Evolutionary conservation across 2,113 vertebrate species (phyloP).

Genomic region (Dasyornis broadbenti): DNA sequence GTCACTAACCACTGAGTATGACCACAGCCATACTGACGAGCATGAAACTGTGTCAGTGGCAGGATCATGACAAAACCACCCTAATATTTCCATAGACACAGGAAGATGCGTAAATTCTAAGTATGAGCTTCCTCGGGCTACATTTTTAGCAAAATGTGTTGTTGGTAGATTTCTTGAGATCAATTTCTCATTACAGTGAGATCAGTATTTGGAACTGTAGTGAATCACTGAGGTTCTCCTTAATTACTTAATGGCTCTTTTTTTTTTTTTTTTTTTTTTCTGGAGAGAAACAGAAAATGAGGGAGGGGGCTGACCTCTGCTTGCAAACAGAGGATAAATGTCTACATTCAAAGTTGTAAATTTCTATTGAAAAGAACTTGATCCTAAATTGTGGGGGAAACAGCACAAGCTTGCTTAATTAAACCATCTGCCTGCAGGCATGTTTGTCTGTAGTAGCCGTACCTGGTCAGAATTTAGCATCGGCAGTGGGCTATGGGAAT

Average conservation of each 20-base stretch:
- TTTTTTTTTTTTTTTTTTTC: not conserved
- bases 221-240: not conserved
- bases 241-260: not conserved
- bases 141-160: not conserved
- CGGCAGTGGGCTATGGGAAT: not conserved
- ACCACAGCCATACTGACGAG: not conserved
- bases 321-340: not conserved
- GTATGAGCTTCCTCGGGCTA: not conserved
- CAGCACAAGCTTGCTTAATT: not conserved
- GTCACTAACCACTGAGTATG: no score
- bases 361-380: not conserved
- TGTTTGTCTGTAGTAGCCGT: not conserved
- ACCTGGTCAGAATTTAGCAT: not conserved
- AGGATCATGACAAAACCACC: not conserved
- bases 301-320: not conserved
- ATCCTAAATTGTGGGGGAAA: not conserved
- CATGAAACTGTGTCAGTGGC: not conserved
- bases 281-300: not conserved
- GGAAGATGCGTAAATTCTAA: not conserved
- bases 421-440: not conserved
- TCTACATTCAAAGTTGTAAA: not conserved
- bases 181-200: not conserved
- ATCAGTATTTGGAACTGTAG: not conserved
- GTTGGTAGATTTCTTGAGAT: not conserved
- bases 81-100: not conserved